Evolutionary conservation across 2,797 vertebrate species (phyloP).

Genomic region (Discoglossus pictus): DNA sequence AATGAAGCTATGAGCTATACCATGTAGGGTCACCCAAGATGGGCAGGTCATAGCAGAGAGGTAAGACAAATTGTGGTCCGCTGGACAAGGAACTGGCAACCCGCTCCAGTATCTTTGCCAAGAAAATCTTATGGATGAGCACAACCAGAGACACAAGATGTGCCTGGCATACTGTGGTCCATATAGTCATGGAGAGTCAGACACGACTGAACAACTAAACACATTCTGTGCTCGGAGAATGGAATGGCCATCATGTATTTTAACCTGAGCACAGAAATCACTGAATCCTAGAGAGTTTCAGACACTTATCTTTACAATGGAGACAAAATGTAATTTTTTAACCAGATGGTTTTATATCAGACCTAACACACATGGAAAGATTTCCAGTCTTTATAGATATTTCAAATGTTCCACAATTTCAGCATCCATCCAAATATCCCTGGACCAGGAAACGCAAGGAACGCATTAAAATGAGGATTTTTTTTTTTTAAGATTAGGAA

Average conservation of each 20-base stretch:
- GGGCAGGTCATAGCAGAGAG: too few relatives aligned
- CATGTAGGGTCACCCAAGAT: too few relatives aligned
- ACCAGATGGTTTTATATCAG: constrained; percentile 30
- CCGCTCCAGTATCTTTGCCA: too few relatives aligned
- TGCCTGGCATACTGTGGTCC: too few relatives aligned
- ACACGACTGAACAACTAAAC: too few relatives aligned
- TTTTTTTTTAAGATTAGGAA: constrained; percentile 15
- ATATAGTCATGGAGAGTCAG: too few relatives aligned
- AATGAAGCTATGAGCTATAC: too few relatives aligned
- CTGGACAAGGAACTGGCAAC: too few relatives aligned
- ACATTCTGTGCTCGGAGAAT: neutral
- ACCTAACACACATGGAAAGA: constrained; percentile 38
- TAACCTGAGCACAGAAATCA: neutral
- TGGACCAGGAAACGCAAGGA: constrained; percentile 22
- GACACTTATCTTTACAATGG: too few relatives aligned
- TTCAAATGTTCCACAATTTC: constrained; percentile 22
- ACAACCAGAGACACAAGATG: too few relatives aligned
- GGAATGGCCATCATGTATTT: constrained; percentile 4
- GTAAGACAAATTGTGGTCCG: too few relatives aligned
- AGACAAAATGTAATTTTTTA: constrained; percentile 22
- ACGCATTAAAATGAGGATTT: constrained; percentile 19
- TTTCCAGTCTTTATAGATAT: constrained; percentile 29
- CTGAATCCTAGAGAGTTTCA: constrained; percentile 1
- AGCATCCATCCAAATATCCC: constrained; percentile 18
- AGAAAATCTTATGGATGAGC: too few relatives aligned